These are phyloP conservation scores for Callyntrura sp. DNA, from an alignment of 2,888 invertebrate genomes.

Conservation along the genomic window DNA sequence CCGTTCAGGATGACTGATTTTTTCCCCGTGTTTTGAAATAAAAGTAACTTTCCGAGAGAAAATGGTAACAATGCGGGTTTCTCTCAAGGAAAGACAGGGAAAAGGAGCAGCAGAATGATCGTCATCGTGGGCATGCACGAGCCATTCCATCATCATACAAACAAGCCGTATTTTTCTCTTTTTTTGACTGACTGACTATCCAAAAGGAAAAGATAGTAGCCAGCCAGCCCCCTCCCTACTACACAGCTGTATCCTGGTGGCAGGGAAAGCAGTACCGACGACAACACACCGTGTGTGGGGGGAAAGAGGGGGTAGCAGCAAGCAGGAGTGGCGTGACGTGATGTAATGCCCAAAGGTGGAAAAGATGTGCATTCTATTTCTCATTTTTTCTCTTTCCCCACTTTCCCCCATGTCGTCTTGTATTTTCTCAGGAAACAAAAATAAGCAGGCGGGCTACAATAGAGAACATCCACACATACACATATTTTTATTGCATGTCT, in stretches of 20 bases:
- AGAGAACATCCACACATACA: too few relatives aligned
- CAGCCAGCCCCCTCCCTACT: too few relatives aligned
- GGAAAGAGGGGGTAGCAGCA: background rate
- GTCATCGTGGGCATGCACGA: conserved; percentile 58
- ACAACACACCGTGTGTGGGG: background rate
- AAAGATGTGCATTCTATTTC: conserved; percentile 63
- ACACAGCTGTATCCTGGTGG: background rate
- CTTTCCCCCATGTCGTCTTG: too few relatives aligned
- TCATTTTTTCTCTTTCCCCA: conserved; percentile 39
- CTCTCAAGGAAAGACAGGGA: conserved; percentile 11
- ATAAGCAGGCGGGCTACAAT: conserved; percentile 18
- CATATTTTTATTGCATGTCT: conserved; percentile 69
- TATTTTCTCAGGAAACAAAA: background rate
- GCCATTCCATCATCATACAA: conserved; percentile 42
- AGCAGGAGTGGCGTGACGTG: background rate
- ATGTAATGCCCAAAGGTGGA: conserved; percentile 36
- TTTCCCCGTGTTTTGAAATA: conserved; percentile 42
- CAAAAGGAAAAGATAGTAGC: conserved; percentile 14
- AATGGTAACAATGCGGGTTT: conserved; percentile 35
- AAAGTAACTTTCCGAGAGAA: conserved; percentile 20
- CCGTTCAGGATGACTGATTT: conserved; percentile 76
- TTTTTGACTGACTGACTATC: background rate
- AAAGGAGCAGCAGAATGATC: conserved; percentile 25
- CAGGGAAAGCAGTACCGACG: too few relatives aligned
- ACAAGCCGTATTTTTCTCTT: conserved; percentile 19